Percentiles rank a stretch among this genome's conserved stretches.
Evolutionary conservation across 2,888 invertebrate genomes (phyloP).

Genomic region (Latheticus oryzae): DNA sequence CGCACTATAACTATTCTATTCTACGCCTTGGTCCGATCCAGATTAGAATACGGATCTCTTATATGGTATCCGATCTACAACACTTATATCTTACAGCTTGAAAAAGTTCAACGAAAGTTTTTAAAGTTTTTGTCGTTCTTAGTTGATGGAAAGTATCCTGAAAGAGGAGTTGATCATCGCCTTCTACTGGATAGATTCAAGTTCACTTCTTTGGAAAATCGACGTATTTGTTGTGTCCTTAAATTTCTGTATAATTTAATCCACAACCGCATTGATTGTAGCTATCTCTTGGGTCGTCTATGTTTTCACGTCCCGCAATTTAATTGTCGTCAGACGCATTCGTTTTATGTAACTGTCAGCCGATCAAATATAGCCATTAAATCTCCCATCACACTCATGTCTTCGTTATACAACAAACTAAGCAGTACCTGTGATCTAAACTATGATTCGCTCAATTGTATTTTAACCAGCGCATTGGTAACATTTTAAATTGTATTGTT

Average conservation of each 20-base stretch:
- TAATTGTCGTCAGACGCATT: not conserved
- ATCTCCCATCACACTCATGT: slow-evolving; percentile 1
- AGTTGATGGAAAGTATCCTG: not conserved
- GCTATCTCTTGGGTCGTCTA: not conserved
- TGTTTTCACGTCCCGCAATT: not conserved
- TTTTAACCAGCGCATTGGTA: too few species aligned
- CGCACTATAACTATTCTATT: not conserved
- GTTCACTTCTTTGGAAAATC: not conserved
- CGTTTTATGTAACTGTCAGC: not conserved
- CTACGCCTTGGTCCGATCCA: not conserved
- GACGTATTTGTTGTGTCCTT: not conserved
- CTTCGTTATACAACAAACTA: not conserved
- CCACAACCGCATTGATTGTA: not conserved
- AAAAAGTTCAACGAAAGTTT: not conserved
- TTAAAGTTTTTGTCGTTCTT: not conserved
- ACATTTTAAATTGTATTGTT: too few species aligned
- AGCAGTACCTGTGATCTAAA: not conserved
- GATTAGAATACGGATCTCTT: not conserved
- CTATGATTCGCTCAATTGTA: not conserved
- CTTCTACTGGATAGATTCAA: not conserved
- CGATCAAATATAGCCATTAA: not conserved
- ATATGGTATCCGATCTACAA: not conserved
- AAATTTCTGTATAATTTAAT: not conserved
- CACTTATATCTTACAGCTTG: slow-evolving; percentile 3
- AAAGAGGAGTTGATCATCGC: not conserved